Conservation (phyloP, 1,140 invertebrate species). For the Tribolium madens region DNA sequence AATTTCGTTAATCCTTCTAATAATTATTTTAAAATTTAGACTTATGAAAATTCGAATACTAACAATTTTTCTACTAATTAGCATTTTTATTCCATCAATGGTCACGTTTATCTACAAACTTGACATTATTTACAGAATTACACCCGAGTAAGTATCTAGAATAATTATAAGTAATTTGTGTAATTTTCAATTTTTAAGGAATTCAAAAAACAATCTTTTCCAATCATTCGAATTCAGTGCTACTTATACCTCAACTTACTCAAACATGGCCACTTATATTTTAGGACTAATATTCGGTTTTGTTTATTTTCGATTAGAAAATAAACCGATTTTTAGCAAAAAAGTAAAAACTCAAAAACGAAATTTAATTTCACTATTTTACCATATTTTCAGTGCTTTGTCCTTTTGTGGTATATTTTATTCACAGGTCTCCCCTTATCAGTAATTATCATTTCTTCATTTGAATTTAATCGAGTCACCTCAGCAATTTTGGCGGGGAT, state of each 20-base stretch:
- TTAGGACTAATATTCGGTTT: slow-evolving; percentile 52
- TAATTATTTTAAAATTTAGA: slow-evolving; percentile 49
- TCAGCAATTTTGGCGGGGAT: slow-evolving; percentile 47
- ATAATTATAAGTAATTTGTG: background rate
- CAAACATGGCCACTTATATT: slow-evolving; percentile 54
- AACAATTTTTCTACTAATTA: slow-evolving; percentile 29
- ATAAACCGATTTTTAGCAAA: slow-evolving; percentile 28
- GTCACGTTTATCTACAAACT: slow-evolving; percentile 46
- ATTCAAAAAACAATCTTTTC: slow-evolving; percentile 51
- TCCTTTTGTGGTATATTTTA: slow-evolving; percentile 13
- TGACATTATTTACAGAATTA: slow-evolving; percentile 51
- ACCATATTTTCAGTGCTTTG: slow-evolving; percentile 1
- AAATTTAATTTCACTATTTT: background rate
- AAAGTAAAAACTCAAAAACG: slow-evolving; percentile 40
- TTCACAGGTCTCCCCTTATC: slow-evolving; percentile 46
- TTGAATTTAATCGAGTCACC: slow-evolving; percentile 36
- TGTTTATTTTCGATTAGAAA: slow-evolving; percentile 45
- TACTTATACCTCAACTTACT: slow-evolving; percentile 50
- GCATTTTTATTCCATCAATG: slow-evolving; percentile 46
- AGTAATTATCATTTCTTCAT: slow-evolving; percentile 28
- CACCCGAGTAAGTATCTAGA: slow-evolving; percentile 54
- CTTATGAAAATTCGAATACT: slow-evolving; percentile 22
- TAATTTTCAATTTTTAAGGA: slow-evolving; percentile 44
- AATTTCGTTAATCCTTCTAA: slow-evolving; percentile 49
- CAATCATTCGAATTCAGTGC: slow-evolving; percentile 49